A percentile compares a stretch with the other conserved stretches of the same genome.
Evolutionary conservation across 2,797 vertebrate species (phyloP).

Genomic region (Aphelocoma californica): DNA sequence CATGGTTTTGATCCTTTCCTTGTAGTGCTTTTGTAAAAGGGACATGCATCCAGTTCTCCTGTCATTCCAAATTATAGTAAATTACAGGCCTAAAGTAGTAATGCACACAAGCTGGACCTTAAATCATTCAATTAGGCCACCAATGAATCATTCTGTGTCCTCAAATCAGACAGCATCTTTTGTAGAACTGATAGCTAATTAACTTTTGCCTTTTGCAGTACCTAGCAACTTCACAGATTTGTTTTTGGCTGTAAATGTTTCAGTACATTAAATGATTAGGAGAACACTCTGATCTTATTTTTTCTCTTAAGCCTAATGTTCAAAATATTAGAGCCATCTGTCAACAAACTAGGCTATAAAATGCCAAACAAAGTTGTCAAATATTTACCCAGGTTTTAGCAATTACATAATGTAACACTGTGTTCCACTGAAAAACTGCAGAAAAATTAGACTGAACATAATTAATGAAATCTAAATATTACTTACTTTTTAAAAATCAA

Average conservation of each 20-base stretch:
- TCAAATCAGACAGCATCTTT: neutral
- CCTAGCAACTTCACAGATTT: constrained; percentile 43
- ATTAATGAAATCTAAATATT: neutral
- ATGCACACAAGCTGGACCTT: neutral
- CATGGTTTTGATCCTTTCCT: neutral
- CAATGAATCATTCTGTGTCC: constrained; percentile 31
- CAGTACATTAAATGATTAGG: constrained; percentile 13
- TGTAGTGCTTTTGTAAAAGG: neutral
- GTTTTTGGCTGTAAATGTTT: constrained; percentile 17
- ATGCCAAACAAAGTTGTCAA: neutral
- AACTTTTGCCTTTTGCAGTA: neutral
- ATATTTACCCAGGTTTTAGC: neutral
- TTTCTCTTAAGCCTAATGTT: neutral
- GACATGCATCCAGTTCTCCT: neutral
- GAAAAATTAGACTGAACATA: neutral
- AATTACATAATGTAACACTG: neutral
- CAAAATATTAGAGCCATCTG: constrained; percentile 4
- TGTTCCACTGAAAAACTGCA: neutral
- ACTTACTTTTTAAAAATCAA: neutral
- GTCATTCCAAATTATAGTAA: constrained; percentile 3
- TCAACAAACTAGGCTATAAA: neutral
- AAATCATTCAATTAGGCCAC: constrained; percentile 8
- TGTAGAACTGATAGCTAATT: constrained; percentile 13
- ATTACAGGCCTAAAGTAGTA: constrained; percentile 34
- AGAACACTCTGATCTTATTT: constrained; percentile 10